Evolutionary conservation across 1,140 invertebrate species (phyloP), one percentile per base, ranked within the genome.

Genomic region (Luehdorfia chinensis): DNA sequence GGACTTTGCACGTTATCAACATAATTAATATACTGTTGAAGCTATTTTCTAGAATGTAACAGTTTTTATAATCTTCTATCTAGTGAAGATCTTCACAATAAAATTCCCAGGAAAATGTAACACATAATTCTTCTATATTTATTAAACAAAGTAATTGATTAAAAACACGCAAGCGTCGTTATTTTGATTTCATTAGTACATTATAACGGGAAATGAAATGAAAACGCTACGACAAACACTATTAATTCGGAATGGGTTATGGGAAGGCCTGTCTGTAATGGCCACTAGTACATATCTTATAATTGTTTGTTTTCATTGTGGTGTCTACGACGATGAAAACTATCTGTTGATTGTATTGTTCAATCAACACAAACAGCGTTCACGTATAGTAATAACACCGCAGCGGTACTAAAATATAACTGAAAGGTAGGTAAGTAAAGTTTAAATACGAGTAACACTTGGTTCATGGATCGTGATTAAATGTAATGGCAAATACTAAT

Each of bases 181-280:
- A 80, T 79, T 78, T 76, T 74, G 72, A 80, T 75, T 77, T 80
- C 66, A 63, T 77, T 69, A 63, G 41, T 64, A 34, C 50, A 59
- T 59, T 60, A 58, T 52, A 49, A 52, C 49, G 63, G 32, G 50
- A 59, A 75, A 67, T 70, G 58, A 68, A 73, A 75, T 75, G 67
- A 66, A 69, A 71, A 61, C 56, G 55, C 47, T 51, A 59, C 55
- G 59, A 66, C 63, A 67, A 66, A 75, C 56, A 62, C 55, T 49
- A 71, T 76, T 68, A 72, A 71, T 68, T 69, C 41, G 34, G 44
- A 62, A 67, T 75, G 56, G 59, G 47, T 67, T 54, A 54, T 59
- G 48, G 52, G 52, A 50, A 58, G 34, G 34, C 18, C 39, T 45
- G 53, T 64, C 53, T 57, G 68, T 48, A 59, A 55, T 55, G 55